These are phyloP conservation scores for Eunapius fragilis DNA, from an alignment of 37 sponge, comb jelly and placozoan genomes.

Conservation along the genomic window DNA sequence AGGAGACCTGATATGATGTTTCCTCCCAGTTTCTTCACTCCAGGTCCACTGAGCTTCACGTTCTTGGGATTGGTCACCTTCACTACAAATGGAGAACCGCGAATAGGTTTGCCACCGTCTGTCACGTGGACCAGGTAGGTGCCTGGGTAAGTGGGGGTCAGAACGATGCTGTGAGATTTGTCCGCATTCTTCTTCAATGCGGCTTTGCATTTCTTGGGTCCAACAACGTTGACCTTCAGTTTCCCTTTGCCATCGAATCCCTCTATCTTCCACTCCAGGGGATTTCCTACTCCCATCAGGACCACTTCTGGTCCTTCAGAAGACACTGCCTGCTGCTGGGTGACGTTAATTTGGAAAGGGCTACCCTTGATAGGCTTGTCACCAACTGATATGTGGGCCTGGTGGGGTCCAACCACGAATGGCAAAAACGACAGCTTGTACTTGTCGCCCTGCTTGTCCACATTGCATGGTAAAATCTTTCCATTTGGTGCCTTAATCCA, in stretches of 20 bases:
- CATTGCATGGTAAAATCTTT: not conserved
- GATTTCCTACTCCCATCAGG: not conserved
- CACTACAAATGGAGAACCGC: slow-evolving; percentile 28
- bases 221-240: not conserved
- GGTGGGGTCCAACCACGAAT: not conserved
- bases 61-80: slow-evolving; percentile 8
- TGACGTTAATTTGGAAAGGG: slow-evolving; percentile 31
- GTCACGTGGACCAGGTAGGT: not conserved
- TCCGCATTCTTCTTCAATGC: not conserved
- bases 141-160: not conserved
- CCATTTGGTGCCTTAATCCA: not conserved
- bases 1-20: not conserved
- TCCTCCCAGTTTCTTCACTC: not conserved
- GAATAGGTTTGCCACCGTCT: slow-evolving; percentile 18
- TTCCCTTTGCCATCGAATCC: not conserved
- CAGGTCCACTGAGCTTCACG: not conserved
- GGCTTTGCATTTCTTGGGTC: not conserved
- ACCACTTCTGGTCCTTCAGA: not conserved
- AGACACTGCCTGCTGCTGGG: not conserved
- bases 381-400: not conserved
- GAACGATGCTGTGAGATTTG: not conserved
- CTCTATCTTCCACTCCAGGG: not conserved
- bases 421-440: not conserved
- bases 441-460: not conserved
- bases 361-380: slow-evolving; percentile 31